These are phyloP conservation scores for Macrocentrus cingulum DNA, from an alignment of 1,140 invertebrate genomes.

Conservation along the genomic window DNA sequence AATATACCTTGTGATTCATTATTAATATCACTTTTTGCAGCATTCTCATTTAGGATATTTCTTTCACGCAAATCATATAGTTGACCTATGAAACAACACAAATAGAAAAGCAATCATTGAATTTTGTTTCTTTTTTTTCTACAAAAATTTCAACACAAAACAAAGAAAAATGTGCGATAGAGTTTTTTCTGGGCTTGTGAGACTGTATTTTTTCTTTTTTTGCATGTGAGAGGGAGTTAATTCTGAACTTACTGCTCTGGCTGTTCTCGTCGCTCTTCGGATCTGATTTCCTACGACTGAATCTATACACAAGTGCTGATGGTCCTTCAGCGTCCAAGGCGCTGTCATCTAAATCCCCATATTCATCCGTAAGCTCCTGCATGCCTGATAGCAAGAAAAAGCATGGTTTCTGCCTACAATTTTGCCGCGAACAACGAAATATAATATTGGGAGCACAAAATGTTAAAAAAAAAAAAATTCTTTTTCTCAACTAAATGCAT, in stretches of 20 bases:
- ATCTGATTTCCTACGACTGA: slow-evolving; percentile 52
- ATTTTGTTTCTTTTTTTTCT: slow-evolving; percentile 11
- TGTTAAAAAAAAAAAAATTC: slow-evolving; percentile 19
- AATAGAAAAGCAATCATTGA: slow-evolving; percentile 29
- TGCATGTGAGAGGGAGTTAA: neutral
- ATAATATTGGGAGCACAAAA: neutral
- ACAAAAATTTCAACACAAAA: slow-evolving; percentile 14
- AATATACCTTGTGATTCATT: slow-evolving; percentile 51
- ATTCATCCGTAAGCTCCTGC: slow-evolving; percentile 44
- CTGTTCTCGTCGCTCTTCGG: slow-evolving; percentile 52
- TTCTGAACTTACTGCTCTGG: slow-evolving; percentile 49
- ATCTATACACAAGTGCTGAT: slow-evolving; percentile 47
- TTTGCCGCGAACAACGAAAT: slow-evolving; percentile 13
- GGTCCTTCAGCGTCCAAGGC: slow-evolving; percentile 50
- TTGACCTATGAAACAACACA: slow-evolving; percentile 52
- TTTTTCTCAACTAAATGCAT: too few relatives aligned
- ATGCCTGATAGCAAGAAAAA: slow-evolving; percentile 35
- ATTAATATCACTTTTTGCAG: slow-evolving; percentile 51
- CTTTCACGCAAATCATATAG: slow-evolving; percentile 51
- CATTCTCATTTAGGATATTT: slow-evolving; percentile 45
- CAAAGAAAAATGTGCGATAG: slow-evolving; percentile 12
- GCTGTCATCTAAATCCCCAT: slow-evolving; percentile 50
- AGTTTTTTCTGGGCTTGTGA: neutral
- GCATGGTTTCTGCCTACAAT: slow-evolving; percentile 23
- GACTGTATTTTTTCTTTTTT: neutral